Base-by-base conservation (phyloP, 2,113 vertebrate genomes). In the Plestiodon gilberti region DNA sequence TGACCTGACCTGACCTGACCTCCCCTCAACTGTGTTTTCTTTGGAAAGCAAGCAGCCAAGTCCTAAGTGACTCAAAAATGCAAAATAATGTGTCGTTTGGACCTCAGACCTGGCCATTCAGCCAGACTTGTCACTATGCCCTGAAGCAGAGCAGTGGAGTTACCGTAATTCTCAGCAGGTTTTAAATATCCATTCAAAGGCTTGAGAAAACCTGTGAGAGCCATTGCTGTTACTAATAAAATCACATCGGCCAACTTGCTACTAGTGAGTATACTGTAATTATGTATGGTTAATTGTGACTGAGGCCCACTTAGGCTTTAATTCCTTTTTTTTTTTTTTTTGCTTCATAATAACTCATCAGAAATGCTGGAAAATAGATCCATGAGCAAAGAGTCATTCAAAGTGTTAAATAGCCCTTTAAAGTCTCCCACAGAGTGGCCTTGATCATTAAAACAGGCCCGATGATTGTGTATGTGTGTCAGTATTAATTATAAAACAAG, bases 401-500 rank as follows among this genome's bases (percentile, higher is more conserved):
- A 82, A 87, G 10, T 83, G 30, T 70, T 89, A 61, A 89, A 2
- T 62, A 84, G 3, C 61, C 15, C 33, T 48, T 13, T 48, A 14
- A 77, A 88, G 43, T 30, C 40, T 89, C 80, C 87, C 71, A 87
- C 87, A 38, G 7, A 61, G 0, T 23, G 77, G 22, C 6, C 20
- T 76, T 82, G 25, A 77, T 81, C 79, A 64, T 38, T 86, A 88
- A 89, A 71, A 81, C 71, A 67, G 0, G 28, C 55, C 38, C 76
- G 10, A 43, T 64, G 71, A 80, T 43, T 78, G 38, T 78, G 2
- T 81, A 65, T 30, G 28, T 74, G 73, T 8, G 85, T 80, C 69
- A 76, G 14, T 82, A 81, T 70, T 88, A 88, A 48, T 85, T 88
- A 77, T 69, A 90, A 87, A 95, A 87, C 22, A 0, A n/a, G 0